Evolutionary conservation across 2,888 invertebrate genomes (phyloP).

Genomic region (Xanthostigma xanthostigma): DNA sequence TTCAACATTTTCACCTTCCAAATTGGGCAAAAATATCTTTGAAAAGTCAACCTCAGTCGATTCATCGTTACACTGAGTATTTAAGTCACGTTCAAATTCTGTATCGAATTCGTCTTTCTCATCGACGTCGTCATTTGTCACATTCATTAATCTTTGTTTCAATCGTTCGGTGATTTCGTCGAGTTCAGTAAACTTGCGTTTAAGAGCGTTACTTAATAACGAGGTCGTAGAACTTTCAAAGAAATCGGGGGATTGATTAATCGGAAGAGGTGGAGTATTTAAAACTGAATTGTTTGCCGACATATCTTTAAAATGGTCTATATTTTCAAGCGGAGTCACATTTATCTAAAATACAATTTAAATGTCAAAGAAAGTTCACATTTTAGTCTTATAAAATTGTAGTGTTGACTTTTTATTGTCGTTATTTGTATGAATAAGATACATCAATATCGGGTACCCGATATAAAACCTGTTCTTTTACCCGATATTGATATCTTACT

Average conservation of each 20-base stretch:
- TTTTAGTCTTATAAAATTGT: no score
- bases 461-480: no score
- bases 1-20: background rate
- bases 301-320: slow-evolving; percentile 9
- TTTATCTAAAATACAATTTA: slow-evolving; percentile 25
- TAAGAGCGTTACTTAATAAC: slow-evolving; percentile 31
- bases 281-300: slow-evolving; percentile 6
- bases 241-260: background rate
- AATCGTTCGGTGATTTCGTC: slow-evolving; percentile 47
- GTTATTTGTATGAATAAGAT: no score
- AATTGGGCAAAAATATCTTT: background rate
- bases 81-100: slow-evolving; percentile 43
- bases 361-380: no score
- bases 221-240: slow-evolving; percentile 13
- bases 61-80: slow-evolving; percentile 29
- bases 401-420: no score
- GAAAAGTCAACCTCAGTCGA: slow-evolving; percentile 24
- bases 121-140: slow-evolving; percentile 36
- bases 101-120: slow-evolving; percentile 28
- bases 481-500: no score
- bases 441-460: no score
- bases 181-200: slow-evolving; percentile 44
- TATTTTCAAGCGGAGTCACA: slow-evolving; percentile 36
- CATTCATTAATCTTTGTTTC: slow-evolving; percentile 37
- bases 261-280: slow-evolving; percentile 5